These are phyloP conservation scores for Tragopan temminckii DNA, from an alignment of 2,797 vertebrate genomes.

Conservation along the genomic window DNA sequence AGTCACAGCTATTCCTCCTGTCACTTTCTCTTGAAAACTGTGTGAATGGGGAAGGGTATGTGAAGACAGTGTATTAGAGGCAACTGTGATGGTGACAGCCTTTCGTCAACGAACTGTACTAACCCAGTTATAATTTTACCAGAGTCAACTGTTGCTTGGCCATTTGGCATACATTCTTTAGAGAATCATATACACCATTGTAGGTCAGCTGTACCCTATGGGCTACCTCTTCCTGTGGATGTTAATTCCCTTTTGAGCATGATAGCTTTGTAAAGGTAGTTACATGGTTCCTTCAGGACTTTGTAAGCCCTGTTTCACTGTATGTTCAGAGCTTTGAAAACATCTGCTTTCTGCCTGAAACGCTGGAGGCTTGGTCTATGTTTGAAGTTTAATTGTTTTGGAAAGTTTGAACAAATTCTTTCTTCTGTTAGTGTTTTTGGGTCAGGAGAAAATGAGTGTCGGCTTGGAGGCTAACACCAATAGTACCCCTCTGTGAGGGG, in stretches of 20 bases:
- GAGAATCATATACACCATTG: not conserved
- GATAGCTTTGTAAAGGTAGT: not conserved
- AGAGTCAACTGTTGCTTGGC: not conserved
- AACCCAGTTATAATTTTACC: not conserved
- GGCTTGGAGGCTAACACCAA: not conserved
- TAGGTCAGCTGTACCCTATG: not conserved
- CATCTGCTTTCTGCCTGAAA: conserved; percentile 33
- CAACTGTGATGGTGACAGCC: not conserved
- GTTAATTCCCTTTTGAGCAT: not conserved
- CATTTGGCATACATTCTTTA: not conserved
- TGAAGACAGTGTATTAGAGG: not conserved
- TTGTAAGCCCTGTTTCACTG: not conserved
- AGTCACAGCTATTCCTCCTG: not conserved
- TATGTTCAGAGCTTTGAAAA: not conserved
- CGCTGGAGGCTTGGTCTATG: conserved; percentile 7
- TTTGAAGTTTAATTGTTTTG: conserved; percentile 49
- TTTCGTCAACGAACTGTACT: not conserved
- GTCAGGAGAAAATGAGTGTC: not conserved
- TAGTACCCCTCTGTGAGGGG: not conserved
- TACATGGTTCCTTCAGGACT: conserved; percentile 11
- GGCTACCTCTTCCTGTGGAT: not conserved
- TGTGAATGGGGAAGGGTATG: not conserved
- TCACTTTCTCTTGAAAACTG: not conserved
- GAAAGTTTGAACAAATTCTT: not conserved
- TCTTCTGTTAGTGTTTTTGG: not conserved